Conservation (phyloP, 2,797 vertebrate species). For the Pipistrellus nathusii region DNA sequence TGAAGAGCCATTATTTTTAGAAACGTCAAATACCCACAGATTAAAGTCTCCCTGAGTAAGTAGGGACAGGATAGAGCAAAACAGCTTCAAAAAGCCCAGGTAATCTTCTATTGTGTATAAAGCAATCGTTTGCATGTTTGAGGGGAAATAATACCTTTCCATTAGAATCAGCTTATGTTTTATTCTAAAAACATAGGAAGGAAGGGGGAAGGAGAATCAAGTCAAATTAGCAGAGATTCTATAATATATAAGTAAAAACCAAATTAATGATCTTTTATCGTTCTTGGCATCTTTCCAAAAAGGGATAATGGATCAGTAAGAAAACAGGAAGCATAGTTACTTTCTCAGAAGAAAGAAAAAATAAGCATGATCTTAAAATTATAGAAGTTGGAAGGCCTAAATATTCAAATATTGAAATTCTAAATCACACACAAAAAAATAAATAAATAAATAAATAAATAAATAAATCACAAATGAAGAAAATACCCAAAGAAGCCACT, state of each 20-base stretch:
- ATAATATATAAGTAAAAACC: constrained; percentile 47
- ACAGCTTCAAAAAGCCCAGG: neutral
- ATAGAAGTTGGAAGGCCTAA: neutral
- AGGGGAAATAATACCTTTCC: neutral
- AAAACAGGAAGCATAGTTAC: constrained; percentile 10
- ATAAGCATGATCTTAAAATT: constrained; percentile 8
- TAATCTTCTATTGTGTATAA: neutral
- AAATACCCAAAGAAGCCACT: constrained; percentile 18
- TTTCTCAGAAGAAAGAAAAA: constrained; percentile 32
- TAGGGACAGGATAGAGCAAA: neutral
- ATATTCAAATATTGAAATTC: neutral
- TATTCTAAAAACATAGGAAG: constrained; percentile 49
- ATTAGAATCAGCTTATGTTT: constrained; percentile 44
- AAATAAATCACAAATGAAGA: constrained; percentile 37
- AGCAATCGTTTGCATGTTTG: neutral
- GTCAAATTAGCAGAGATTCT: constrained; percentile 38
- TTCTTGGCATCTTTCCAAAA: constrained; percentile 50
- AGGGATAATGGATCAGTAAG: constrained; percentile 4
- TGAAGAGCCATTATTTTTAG: neutral
- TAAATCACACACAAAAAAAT: constrained; percentile 25
- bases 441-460: too few species aligned
- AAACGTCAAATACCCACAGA: constrained; percentile 3
- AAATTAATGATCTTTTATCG: constrained; percentile 64
- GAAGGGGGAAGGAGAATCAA: neutral
- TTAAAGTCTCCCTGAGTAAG: constrained; percentile 42